Conservation (phyloP, 2,797 vertebrate species). For the Ibycter americanus region DNA sequence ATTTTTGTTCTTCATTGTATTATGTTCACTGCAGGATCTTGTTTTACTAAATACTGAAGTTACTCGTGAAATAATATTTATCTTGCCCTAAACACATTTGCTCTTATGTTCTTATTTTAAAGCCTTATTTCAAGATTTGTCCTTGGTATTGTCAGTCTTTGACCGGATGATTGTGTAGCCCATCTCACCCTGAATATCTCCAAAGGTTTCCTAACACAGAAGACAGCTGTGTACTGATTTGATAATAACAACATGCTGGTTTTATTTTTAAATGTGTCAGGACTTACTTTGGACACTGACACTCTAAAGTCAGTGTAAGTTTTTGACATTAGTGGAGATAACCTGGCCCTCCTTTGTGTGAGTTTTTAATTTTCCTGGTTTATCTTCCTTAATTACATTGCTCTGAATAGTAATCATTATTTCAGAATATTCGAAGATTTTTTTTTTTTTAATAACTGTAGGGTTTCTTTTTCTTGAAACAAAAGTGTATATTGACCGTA, state of each 20-base stretch:
- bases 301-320: neutral
- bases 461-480: neutral
- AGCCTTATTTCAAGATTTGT: slow-evolving; percentile 14
- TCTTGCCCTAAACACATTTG: neutral
- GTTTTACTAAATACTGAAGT: slow-evolving; percentile 26
- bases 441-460: neutral
- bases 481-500: neutral
- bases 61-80: slow-evolving; percentile 2
- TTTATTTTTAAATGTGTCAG: slow-evolving; percentile 24
- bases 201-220: slow-evolving; percentile 41
- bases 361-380: slow-evolving; percentile 5
- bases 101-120: slow-evolving; percentile 25
- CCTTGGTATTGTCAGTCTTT: slow-evolving; percentile 23
- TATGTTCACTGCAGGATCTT: neutral
- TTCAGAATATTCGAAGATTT: neutral
- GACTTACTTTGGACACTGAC: slow-evolving; percentile 10
- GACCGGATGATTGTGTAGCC: slow-evolving; percentile 26
- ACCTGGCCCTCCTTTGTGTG: neutral
- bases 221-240: slow-evolving; percentile 26
- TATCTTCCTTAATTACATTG: neutral
- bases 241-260: neutral
- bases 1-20: slow-evolving; percentile 19
- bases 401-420: neutral
- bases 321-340: neutral
- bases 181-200: slow-evolving; percentile 2